Conservation (phyloP, 2,797 vertebrate species). For the Mallotus villosus region DNA sequence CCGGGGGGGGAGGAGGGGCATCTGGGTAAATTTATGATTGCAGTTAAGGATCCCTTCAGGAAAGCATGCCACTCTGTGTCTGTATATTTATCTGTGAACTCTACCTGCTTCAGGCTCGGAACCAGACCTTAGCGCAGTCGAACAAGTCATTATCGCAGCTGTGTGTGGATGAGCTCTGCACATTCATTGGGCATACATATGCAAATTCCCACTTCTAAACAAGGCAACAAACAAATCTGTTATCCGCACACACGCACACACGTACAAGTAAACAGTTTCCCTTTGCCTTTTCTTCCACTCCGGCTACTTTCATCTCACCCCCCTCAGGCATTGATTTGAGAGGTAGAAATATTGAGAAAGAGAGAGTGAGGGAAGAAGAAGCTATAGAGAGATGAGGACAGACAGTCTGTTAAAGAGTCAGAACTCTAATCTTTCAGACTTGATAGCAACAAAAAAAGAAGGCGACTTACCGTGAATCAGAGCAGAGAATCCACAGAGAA, state of each 20-base stretch:
- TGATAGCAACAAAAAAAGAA: not conserved
- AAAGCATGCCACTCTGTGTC: conserved; percentile 47
- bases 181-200: conserved; percentile 8
- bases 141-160: not conserved
- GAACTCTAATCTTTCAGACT: not conserved
- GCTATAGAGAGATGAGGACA: not conserved
- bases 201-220: conserved; percentile 4
- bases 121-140: not conserved
- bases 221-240: conserved; percentile 40
- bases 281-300: not conserved
- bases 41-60: conserved; percentile 42
- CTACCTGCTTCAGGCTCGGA: not conserved
- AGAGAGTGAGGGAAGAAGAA: not conserved
- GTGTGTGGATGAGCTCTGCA: not conserved
- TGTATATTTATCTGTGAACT: conserved; percentile 31
- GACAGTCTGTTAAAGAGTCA: not conserved
- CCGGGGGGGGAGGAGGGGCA: not conserved
- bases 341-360: not conserved
- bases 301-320: not conserved
- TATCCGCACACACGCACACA: not conserved
- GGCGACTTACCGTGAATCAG: conserved; percentile 75
- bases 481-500: conserved; percentile 74
- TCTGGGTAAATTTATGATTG: conserved; percentile 41
- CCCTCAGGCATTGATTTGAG: not conserved
- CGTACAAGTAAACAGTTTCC: not conserved